Conservation (phyloP, 1,140 invertebrate species). For the Drusus annulatus region DNA sequence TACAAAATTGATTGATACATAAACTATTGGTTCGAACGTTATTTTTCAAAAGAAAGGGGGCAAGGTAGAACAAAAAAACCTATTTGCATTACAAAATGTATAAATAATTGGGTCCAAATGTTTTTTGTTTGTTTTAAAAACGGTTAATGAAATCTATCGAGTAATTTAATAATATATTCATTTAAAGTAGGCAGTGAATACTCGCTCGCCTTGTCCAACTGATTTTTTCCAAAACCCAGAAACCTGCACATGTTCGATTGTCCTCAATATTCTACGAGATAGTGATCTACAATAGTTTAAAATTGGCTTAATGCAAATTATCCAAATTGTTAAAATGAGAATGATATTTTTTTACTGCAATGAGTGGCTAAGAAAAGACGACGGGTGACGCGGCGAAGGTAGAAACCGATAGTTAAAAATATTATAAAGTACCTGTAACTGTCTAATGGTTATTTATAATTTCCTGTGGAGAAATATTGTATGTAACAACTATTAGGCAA, state of each 20-base stretch:
- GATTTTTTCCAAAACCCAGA: constrained; percentile 7
- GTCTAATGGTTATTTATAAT: too few relatives aligned
- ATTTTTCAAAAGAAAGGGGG: constrained; percentile 11
- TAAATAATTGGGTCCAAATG: background rate
- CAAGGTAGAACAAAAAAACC: constrained; percentile 30
- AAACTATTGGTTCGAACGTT: constrained; percentile 17
- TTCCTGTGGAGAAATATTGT: too few relatives aligned
- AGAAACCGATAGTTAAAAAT: too few relatives aligned
- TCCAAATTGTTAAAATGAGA: background rate
- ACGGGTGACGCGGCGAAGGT: background rate
- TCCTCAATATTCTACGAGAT: constrained; percentile 33
- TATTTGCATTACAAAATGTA: constrained; percentile 22
- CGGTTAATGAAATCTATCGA: constrained; percentile 22
- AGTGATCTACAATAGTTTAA: constrained; percentile 20
- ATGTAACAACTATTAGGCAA: too few relatives aligned
- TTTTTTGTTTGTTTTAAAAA: constrained; percentile 35
- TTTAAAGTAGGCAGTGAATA: background rate
- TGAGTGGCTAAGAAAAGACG: background rate
- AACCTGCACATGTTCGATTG: constrained; percentile 17
- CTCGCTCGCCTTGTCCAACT: constrained; percentile 19
- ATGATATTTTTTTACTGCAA: background rate
- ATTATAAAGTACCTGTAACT: too few relatives aligned
- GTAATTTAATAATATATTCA: constrained; percentile 38
- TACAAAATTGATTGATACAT: too few relatives aligned
- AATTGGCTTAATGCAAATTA: constrained; percentile 33